These are phyloP conservation scores for Calcarius ornatus DNA, from an alignment of 2,113 vertebrate species.

Conservation along the genomic window DNA sequence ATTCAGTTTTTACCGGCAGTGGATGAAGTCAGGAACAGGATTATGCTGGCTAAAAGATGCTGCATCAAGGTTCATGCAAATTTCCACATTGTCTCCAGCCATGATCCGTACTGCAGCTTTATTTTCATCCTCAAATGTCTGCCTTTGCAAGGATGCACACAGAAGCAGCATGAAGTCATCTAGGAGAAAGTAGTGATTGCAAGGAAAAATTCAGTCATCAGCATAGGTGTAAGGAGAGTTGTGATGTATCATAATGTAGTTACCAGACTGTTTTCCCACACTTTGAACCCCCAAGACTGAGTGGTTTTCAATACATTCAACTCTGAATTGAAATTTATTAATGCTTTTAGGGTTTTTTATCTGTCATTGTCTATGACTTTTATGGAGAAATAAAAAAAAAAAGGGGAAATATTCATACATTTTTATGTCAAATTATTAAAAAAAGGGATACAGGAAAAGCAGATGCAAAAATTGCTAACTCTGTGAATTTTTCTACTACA, in stretches of 20 bases:
- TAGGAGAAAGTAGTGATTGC: conserved; percentile 45
- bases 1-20: conserved; percentile 84
- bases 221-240: not conserved
- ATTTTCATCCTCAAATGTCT: conserved; percentile 95
- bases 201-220: not conserved
- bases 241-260: not conserved
- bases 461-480: not conserved
- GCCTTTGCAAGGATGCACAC: conserved; percentile 92
- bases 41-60: conserved; percentile 96
- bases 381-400: not conserved
- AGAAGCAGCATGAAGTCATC: conserved; percentile 96
- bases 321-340: not conserved
- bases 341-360: not conserved
- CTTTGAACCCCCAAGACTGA: not conserved
- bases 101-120: conserved; percentile 88
- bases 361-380: not conserved
- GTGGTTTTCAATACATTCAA: not conserved
- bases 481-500: not conserved
- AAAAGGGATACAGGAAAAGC: not conserved
- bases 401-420: not conserved
- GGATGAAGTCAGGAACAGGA: conserved; percentile 96
- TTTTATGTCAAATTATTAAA: not conserved
- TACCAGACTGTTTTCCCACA: not conserved
- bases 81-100: conserved; percentile 98
- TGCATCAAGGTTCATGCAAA: conserved; percentile 94